A percentile compares a stretch with the other conserved stretches of the same genome.
Conservation (phyloP, 2,797 vertebrate genomes). For the Pangasius sanitwongsei region DNA sequence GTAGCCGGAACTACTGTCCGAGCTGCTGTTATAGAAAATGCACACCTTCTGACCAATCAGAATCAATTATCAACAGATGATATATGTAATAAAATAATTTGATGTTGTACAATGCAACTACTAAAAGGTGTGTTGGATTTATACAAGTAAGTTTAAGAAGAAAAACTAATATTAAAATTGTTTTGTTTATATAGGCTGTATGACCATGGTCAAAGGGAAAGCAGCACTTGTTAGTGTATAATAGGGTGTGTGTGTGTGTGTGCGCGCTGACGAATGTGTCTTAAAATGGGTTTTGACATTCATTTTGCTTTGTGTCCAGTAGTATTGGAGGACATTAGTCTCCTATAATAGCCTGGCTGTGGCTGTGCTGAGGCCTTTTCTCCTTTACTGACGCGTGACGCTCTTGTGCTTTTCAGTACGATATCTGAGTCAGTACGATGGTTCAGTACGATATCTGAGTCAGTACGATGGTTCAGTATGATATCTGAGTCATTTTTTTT, state of each 20-base stretch:
- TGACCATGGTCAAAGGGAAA: slow-evolving; percentile 66
- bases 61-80: not conserved
- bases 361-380: slow-evolving; percentile 82
- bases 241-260: slow-evolving; percentile 79
- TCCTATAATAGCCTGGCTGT: slow-evolving; percentile 82
- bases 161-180: not conserved
- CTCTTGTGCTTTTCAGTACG: slow-evolving; percentile 52
- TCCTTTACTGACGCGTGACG: slow-evolving; percentile 64
- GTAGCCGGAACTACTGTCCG: not conserved
- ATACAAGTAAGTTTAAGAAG: not conserved
- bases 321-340: slow-evolving; percentile 90
- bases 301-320: slow-evolving; percentile 91
- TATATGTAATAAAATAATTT: not conserved
- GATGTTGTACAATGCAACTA: not conserved
- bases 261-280: slow-evolving; percentile 87
- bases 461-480: not conserved
- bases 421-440: not conserved
- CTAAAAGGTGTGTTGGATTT: not conserved
- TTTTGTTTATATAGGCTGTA: slow-evolving; percentile 30
- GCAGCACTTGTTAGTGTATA: slow-evolving; percentile 73
- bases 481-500: not conserved
- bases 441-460: not conserved
- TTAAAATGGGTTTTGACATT: slow-evolving; percentile 89
- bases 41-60: not conserved
- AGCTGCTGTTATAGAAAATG: not conserved